Evolutionary conservation across 2,113 vertebrate genomes (phyloP).

Genomic region (Elachura formosa): DNA sequence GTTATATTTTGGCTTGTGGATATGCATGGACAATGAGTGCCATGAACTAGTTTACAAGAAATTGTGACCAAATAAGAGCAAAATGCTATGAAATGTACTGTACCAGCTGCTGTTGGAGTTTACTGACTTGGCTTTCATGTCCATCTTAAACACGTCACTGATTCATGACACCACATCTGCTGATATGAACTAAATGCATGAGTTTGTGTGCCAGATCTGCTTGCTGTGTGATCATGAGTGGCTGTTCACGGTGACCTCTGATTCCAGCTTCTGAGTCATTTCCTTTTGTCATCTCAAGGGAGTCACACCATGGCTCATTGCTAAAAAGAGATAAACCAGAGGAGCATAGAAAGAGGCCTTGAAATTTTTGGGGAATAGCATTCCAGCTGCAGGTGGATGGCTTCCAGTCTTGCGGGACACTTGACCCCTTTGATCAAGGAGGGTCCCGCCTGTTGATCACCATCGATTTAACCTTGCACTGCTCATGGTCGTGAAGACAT

Average conservation of each 20-base stretch:
- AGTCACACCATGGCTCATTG: conserved; percentile 98
- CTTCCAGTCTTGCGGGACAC: conserved; percentile 62
- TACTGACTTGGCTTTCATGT: conserved; percentile 52
- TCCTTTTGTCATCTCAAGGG: conserved; percentile 88
- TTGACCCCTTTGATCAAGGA: conserved; percentile 28
- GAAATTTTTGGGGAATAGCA: conserved; percentile 78
- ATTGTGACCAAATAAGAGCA: conserved; percentile 77
- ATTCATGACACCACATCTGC: conserved; percentile 57
- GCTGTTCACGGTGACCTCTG: conserved; percentile 36
- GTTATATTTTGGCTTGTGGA: conserved; percentile 61
- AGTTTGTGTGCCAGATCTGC: conserved; percentile 72
- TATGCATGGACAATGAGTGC: conserved; percentile 75
- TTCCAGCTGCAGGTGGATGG: conserved; percentile 67
- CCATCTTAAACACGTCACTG: conserved; percentile 61
- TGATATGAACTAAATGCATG: conserved; percentile 85
- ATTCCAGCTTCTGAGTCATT: conserved; percentile 64
- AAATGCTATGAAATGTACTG: conserved; percentile 63
- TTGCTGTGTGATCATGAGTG: conserved; percentile 73
- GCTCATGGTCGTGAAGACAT: conserved; percentile 47
- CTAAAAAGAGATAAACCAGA: conserved; percentile 81
- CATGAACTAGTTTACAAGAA: conserved; percentile 80
- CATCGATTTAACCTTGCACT: conserved; percentile 63
- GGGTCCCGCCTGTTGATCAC: conserved; percentile 35
- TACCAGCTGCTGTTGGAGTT: conserved; percentile 67
- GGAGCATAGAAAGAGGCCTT: conserved; percentile 67